A percentile compares a stretch with the other conserved stretches of the same genome.
Conservation (phyloP, 2,113 vertebrate species). For the Hylia prasina region DNA sequence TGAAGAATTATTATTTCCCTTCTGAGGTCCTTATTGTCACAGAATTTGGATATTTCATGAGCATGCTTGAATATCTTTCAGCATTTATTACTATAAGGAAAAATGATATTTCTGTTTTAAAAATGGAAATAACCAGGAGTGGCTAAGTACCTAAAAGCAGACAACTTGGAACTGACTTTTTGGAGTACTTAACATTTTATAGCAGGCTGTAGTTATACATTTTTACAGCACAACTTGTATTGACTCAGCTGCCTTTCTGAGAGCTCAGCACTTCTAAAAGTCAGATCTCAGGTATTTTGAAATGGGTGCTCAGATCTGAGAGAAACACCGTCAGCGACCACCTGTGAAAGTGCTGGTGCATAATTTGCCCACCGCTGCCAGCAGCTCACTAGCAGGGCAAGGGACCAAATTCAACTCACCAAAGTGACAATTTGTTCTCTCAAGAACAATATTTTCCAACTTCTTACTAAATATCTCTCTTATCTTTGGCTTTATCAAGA, state of each 20-base stretch:
- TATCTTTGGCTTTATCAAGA: background rate
- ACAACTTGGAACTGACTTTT: background rate
- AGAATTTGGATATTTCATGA: background rate
- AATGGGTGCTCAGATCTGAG: background rate
- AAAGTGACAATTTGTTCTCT: background rate
- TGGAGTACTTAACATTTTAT: background rate
- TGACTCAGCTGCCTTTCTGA: slow-evolving; percentile 38
- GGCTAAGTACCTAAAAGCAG: background rate
- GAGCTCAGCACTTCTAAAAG: slow-evolving; percentile 13
- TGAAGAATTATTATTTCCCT: background rate
- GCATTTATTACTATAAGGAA: background rate
- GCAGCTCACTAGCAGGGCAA: background rate
- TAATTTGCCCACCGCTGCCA: background rate
- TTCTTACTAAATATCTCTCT: background rate
- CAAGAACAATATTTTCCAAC: background rate
- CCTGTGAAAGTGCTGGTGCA: background rate
- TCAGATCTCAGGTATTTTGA: background rate
- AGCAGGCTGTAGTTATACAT: background rate
- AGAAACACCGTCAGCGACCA: background rate
- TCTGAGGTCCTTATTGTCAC: background rate
- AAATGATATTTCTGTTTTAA: background rate
- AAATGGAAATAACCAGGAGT: background rate
- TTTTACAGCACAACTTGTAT: background rate
- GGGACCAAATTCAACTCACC: background rate
- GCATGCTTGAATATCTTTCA: background rate